These are phyloP conservation scores for Sorex fumeus DNA, from an alignment of 2,113 vertebrate species.

Conservation along the genomic window DNA sequence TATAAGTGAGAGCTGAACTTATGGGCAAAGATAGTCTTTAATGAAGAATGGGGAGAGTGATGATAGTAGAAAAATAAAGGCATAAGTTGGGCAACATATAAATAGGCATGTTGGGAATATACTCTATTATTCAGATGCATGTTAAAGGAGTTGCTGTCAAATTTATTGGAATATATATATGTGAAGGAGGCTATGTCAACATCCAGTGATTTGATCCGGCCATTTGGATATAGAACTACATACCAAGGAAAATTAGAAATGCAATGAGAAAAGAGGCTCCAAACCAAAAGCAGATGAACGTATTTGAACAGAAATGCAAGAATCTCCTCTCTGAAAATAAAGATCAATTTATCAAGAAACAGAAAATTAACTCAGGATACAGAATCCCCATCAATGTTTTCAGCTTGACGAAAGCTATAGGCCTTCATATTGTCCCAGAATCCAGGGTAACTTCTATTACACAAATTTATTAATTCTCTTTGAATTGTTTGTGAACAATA, in stretches of 20 bases:
- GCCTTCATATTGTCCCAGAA: slow-evolving; percentile 9
- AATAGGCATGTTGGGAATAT: fast-evolving
- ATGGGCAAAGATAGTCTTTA: neutral
- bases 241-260: slow-evolving; percentile 54
- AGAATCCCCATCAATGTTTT: neutral
- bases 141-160: neutral
- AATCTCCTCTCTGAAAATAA: neutral
- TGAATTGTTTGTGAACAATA: slow-evolving; percentile 61
- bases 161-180: no score
- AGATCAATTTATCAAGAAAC: neutral
- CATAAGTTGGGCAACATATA: neutral
- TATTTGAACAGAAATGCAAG: neutral
- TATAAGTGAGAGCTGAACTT: neutral
- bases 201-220: neutral
- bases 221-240: neutral
- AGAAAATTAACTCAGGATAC: slow-evolving; percentile 11
- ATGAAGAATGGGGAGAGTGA: neutral
- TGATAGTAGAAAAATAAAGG: neutral
- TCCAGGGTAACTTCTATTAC: slow-evolving; percentile 55
- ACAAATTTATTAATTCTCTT: slow-evolving; percentile 73
- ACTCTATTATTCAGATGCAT: neutral
- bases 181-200: neutral
- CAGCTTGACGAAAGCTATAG: neutral
- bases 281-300: slow-evolving; percentile 65
- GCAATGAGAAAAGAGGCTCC: neutral